These are phyloP conservation scores for Uloborus plumipes DNA, from an alignment of 2,888 invertebrate species.

Conservation along the genomic window DNA sequence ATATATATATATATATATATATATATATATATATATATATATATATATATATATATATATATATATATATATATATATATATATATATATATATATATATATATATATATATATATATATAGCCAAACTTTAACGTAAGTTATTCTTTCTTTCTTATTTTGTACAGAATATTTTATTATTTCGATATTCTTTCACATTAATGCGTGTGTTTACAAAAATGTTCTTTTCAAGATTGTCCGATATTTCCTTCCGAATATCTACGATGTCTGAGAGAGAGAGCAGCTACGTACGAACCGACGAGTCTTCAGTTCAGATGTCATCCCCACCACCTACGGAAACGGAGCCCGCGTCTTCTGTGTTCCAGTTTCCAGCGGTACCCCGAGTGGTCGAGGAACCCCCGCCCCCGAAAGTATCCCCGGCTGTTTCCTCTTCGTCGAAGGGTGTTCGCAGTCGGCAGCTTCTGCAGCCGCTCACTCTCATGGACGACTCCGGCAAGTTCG, in stretches of 20 bases:
- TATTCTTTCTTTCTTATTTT: no score
- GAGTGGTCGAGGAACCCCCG: conserved; percentile 12
- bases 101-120: no score
- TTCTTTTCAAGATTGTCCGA: conserved; percentile 50
- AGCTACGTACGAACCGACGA: conserved; percentile 62
- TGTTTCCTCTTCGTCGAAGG: conserved; percentile 8
- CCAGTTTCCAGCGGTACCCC: conserved; percentile 5
- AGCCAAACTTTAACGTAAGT: no score
- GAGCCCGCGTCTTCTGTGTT: conserved; percentile 10
- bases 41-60: no score
- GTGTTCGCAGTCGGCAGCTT: conserved; percentile 31
- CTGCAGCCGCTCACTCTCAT: conserved; percentile 55
- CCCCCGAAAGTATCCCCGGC: neutral
- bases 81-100: no score
- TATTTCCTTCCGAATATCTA: conserved; percentile 49
- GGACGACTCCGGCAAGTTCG: conserved; percentile 52
- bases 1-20: no score
- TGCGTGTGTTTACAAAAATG: no score
- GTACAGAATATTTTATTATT: no score
- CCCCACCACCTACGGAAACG: conserved; percentile 37
- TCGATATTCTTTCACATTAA: no score
- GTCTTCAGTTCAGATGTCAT: conserved; percentile 57
- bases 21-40: no score
- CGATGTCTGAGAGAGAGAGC: conserved; percentile 61
- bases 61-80: no score